These are phyloP conservation scores for Macrochelys suwanniensis DNA, from an alignment of 2,797 vertebrate genomes.

Conservation along the genomic window DNA sequence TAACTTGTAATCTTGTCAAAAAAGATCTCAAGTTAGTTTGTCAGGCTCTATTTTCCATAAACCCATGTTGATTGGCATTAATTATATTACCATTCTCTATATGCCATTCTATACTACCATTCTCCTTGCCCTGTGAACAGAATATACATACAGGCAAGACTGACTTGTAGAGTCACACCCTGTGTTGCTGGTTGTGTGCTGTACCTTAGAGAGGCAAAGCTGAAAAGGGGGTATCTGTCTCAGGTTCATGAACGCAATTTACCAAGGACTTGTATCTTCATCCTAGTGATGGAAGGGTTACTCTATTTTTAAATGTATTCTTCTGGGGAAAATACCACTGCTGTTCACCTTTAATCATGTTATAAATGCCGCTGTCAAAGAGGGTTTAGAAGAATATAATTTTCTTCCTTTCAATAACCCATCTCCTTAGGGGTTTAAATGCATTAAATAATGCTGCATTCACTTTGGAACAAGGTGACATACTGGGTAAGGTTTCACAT, in stretches of 20 bases:
- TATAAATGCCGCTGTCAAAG: conserved; percentile 59
- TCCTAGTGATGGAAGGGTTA: conserved; percentile 4
- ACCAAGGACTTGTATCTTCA: neutral
- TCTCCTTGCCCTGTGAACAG: neutral
- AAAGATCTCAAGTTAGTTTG: neutral
- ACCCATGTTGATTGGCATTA: neutral
- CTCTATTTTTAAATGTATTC: neutral
- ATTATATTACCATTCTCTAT: neutral
- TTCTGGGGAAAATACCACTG: conserved; percentile 19
- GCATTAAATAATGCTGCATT: conserved; percentile 65
- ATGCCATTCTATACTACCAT: neutral
- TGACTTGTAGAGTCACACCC: neutral
- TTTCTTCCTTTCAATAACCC: conserved; percentile 68
- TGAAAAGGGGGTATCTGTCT: neutral
- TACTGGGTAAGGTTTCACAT: conserved; percentile 28
- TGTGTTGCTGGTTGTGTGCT: neutral
- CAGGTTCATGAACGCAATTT: neutral
- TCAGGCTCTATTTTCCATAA: neutral
- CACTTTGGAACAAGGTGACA: conserved; percentile 71
- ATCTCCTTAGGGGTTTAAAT: conserved; percentile 35
- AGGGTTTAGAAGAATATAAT: conserved; percentile 66
- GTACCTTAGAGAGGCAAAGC: neutral
- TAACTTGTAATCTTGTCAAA: neutral
- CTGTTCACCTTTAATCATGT: conserved; percentile 50
- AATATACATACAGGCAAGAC: neutral